These are phyloP conservation scores for Cathartes aura DNA, from an alignment of 2,113 vertebrate species.

Conservation along the genomic window DNA sequence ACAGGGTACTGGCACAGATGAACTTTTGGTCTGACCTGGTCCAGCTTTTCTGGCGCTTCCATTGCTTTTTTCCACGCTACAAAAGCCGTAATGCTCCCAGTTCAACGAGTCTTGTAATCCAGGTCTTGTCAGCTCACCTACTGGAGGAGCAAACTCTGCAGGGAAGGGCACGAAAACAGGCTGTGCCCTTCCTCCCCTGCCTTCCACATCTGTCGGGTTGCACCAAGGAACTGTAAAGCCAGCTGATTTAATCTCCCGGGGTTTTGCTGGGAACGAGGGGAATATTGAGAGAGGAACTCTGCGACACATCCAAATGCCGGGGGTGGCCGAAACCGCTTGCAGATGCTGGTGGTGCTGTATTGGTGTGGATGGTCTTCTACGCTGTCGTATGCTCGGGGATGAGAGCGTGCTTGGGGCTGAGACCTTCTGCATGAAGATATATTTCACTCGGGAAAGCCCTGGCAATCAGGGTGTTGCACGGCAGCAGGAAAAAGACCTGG, in stretches of 20 bases:
- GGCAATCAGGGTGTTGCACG: not conserved
- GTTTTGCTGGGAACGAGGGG: not conserved
- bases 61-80: accelerated
- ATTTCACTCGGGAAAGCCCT: not conserved
- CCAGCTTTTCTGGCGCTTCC: not conserved
- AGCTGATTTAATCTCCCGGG: accelerated
- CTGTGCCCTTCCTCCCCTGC: not conserved
- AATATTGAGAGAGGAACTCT: not conserved
- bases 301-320: too few relatives aligned
- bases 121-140: not conserved
- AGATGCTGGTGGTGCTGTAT: not conserved
- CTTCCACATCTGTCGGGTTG: not conserved
- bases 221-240: not conserved
- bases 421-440: too few relatives aligned
- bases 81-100: not conserved
- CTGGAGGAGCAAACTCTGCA: not conserved
- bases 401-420: accelerated
- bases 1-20: not conserved
- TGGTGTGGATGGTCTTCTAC: not conserved
- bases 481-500: not conserved
- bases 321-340: not conserved
- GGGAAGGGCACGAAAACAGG: not conserved
- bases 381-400: not conserved
- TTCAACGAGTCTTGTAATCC: not conserved
- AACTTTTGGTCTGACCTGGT: not conserved